Base-by-base conservation (phyloP, 2,113 vertebrate species). In the Pavo muticus region DNA sequence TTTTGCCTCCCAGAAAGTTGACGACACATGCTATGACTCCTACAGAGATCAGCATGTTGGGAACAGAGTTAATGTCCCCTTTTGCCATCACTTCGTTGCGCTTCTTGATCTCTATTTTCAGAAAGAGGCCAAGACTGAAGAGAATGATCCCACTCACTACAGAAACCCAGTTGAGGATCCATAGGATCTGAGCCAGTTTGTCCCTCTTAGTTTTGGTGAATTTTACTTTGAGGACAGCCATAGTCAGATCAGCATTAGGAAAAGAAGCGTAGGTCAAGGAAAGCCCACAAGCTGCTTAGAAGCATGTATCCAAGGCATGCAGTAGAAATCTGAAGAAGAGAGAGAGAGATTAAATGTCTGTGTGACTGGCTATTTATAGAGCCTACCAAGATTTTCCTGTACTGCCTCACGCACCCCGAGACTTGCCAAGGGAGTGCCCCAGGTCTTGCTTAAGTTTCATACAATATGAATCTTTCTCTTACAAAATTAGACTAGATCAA, bases 141-240 rank as follows among this genome's bases (percentile, higher is more conserved):
- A 99, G 97, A 91, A 98, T 94, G 86, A 97, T 92, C 30, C 98
- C 98, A 0, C 98, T 98, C 79, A 98, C 95, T 61, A 99, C 98
- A 2, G 98, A 99, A 88, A 99, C 93, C 98, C 98, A 99, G 97
- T 99, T 99, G 74, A 98, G 97, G 91, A 99, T 98, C 98, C 98
- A 99, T 42, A 99, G 96, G 68, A 98, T 97, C 95, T 99, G 98
- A 91, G 98, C 98, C 92, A 99, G 39, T 89, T 98, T 99, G 96
- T 98, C 98, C 84, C 98, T 96, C 84, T 95, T 98, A 50, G 97
- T 98, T 96, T 98, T 99, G 87, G 98, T 99, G 96, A 99, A 99
- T 90, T 98, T 98, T 82, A 99, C 97, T 97, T 95, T 98, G 80
- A 99, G 97, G 52, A 99, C 97, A 4, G 98, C 98, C 98, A 99